Percentiles rank a stretch among this genome's conserved stretches.
phyloP scores from a whole-genome alignment of 2,797 vertebrate genomes.

The Discoglossus pictus region DNA sequence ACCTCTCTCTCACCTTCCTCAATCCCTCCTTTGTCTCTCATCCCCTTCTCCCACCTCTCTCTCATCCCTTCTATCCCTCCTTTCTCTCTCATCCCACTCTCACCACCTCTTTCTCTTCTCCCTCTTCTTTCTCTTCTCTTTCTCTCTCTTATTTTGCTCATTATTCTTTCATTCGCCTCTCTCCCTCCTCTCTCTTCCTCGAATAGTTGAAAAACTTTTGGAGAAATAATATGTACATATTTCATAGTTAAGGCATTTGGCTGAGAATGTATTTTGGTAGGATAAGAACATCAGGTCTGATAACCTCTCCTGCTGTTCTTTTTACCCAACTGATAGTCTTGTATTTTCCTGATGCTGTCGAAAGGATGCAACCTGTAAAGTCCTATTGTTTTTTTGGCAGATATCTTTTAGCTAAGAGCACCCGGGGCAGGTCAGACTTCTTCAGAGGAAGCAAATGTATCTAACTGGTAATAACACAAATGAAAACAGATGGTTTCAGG shows the following conservation, averaged over 20 bases:
- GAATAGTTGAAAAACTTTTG: no score
- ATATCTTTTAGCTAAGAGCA: conserved; percentile 41
- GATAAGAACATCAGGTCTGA: conserved; percentile 26
- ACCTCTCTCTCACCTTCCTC: no score
- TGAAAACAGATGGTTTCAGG: conserved; percentile 44
- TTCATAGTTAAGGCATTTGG: conserved; percentile 13
- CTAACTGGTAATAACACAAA: conserved; percentile 47
- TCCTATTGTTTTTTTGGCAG: conserved; percentile 4
- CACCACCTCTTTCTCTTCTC: no score
- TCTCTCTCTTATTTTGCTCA: no score
- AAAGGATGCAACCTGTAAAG: neutral
- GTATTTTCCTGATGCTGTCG: conserved; percentile 7
- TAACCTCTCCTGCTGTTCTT: conserved; percentile 41
- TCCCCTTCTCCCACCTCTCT: no score
- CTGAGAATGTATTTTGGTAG: conserved; percentile 34
- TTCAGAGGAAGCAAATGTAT: neutral
- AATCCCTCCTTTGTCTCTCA: no score
- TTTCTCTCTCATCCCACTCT: no score
- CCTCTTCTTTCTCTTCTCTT: no score
- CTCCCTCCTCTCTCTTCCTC: no score
- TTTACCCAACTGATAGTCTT: conserved; percentile 22
- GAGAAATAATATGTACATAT: no score
- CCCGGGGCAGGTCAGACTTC: conserved; percentile 17
- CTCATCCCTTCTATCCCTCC: no score
- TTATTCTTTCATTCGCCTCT: no score